phyloP scores from a whole-genome alignment of 2,113 vertebrate species.

The Stercorarius parasiticus region DNA sequence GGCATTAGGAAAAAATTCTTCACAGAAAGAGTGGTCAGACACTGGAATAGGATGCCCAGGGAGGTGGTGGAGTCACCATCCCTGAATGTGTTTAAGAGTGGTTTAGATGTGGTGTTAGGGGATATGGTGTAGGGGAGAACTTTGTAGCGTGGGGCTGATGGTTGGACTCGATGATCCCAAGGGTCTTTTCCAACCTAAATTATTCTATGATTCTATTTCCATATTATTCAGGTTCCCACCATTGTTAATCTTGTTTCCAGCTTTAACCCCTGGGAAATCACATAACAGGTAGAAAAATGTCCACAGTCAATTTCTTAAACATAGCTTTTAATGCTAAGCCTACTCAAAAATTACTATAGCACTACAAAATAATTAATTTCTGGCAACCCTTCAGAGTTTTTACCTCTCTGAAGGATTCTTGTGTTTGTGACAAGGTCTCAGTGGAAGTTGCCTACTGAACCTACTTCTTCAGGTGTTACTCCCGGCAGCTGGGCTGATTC shows the following conservation, averaged over 20 bases:
- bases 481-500: background rate
- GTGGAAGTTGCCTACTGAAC: background rate
- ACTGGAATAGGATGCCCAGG: no score
- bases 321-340: background rate
- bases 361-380: background rate
- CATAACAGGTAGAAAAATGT: background rate
- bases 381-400: background rate
- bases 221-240: background rate
- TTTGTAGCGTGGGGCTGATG: no score
- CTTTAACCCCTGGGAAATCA: background rate
- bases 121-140: no score
- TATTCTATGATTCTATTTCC: background rate
- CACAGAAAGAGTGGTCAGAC: no score
- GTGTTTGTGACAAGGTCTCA: background rate
- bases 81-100: no score
- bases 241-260: background rate
- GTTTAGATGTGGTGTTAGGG: no score
- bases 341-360: background rate
- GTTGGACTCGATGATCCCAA: no score
- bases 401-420: background rate
- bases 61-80: no score
- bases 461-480: background rate
- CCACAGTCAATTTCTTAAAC: background rate
- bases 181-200: no score
- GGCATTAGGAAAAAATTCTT: no score